A percentile compares a stretch with the other conserved stretches of the same genome.
Conservation (phyloP, 2,113 vertebrate genomes). For the Sminthopsis crassicaudata region DNA sequence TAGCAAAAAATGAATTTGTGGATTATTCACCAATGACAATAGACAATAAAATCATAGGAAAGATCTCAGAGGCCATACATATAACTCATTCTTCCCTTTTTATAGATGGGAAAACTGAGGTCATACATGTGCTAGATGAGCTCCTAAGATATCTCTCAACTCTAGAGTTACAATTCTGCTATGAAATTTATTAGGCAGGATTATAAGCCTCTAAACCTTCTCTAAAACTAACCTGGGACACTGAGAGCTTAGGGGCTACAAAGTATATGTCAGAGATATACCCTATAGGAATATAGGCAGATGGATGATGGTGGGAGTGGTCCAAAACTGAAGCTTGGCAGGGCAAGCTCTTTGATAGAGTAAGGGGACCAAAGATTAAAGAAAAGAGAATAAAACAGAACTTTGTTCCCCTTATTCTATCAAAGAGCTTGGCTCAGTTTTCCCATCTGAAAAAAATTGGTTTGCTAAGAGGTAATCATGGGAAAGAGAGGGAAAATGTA, state of each 20-base stretch:
- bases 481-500: not conserved
- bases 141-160: no score
- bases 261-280: no score
- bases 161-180: no score
- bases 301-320: not conserved
- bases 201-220: no score
- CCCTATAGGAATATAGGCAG: not conserved
- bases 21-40: not conserved
- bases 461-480: not conserved
- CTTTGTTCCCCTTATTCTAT: no score
- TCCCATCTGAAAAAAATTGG: not conserved
- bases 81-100: not conserved
- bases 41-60: not conserved
- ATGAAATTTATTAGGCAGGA: no score
- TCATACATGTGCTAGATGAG: not conserved
- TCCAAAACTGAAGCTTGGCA: not conserved
- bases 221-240: no score
- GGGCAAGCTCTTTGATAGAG: not conserved
- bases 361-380: not conserved
- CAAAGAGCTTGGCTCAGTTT: no score
- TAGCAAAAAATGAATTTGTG: not conserved
- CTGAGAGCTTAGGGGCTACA: no score
- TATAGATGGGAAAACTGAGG: not conserved
- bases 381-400: not conserved
- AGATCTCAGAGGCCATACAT: not conserved